Percentiles rank a stretch among this genome's conserved stretches.
phyloP scores from a whole-genome alignment of 1,140 invertebrate species.

The Dinoponera quadriceps region DNA sequence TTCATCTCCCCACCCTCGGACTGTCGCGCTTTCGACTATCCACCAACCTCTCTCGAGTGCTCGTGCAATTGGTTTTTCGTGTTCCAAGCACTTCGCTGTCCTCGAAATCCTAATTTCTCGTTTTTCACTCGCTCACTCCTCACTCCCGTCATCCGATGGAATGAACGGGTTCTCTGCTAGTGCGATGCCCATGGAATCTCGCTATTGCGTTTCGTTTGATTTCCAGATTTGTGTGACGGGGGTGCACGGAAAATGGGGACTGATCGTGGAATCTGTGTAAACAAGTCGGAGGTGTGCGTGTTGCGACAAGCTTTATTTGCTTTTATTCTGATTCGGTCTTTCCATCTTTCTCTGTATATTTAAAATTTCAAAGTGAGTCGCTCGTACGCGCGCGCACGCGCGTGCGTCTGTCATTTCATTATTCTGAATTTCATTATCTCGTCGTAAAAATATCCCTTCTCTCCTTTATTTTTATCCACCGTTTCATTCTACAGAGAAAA shows the following conservation, averaged over 20 bases:
- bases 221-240: conserved; percentile 32
- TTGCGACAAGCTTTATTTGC: conserved; percentile 48
- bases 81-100: conserved; percentile 69
- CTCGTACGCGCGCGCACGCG: too few species aligned
- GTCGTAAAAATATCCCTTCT: not conserved
- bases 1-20: conserved; percentile 11
- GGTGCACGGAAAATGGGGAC: conserved; percentile 33
- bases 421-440: conserved; percentile 29
- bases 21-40: conserved; percentile 51
- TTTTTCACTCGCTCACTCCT: conserved; percentile 64
- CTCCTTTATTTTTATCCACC: not conserved
- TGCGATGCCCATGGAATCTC: conserved; percentile 48
- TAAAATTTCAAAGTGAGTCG: conserved; percentile 20
- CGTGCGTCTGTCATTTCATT: conserved; percentile 16
- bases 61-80: conserved; percentile 78
- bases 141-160: conserved; percentile 42
- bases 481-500: not conserved
- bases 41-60: conserved; percentile 57
- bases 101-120: conserved; percentile 77
- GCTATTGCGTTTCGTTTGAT: conserved; percentile 37
- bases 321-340: not conserved
- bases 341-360: conserved; percentile 17
- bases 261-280: conserved; percentile 59
- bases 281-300: conserved; percentile 50
- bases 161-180: conserved; percentile 24